Base-by-base conservation (phyloP, 2,888 invertebrate species). In the Sycophila texana region DNA sequence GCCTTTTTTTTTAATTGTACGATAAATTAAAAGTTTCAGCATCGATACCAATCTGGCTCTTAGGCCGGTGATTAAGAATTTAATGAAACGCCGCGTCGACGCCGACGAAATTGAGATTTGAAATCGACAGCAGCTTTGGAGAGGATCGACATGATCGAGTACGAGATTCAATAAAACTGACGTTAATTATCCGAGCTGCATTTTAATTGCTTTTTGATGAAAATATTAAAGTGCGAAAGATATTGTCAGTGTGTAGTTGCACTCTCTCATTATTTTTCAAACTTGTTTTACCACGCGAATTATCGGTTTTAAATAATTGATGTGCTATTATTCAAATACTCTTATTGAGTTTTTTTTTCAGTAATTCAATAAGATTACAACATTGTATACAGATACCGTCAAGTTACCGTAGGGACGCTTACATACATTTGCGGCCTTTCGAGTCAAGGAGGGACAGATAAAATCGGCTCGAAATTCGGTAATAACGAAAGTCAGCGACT, bases 401-500 rank as follows among this genome's bases (percentile, higher is more conserved):
- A 53, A 22, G 26, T 10, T 10, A 16, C n/a, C 16, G 7, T 2
- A 16, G 7, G 3, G 60, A 4, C 14, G 22, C 22, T 60, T 60
- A 60, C 26, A 13, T 14, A 26, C 65, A 72, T 61, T 53, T 47
- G 74, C 63, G 65, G 30, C 66, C 63, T 49, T 70, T 13, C 22
- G 67, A 51, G 72, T 49, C 30, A 39, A 61, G 47, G 47, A 22
- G 20, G 55, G 63, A 20, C 30, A 49, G 76, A 66, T 67, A 63
- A 79, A 76, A 87, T 85, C 86, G 85, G 83, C 84, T 84, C 82
- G 83, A 85, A 88, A 88, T 88, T 88, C 85, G 84, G 85, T 85
- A 87, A 89, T 88, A 88, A 88, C 86, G 86, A 87, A 88, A 88
- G 83, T 85, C 86, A 87, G 84, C 83, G 87, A 88, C 85, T 88